Percentiles rank a stretch among this genome's conserved stretches.
Evolutionary conservation across 2,888 invertebrate species (phyloP).

Genomic region (Neoscelio sp.): DNA sequence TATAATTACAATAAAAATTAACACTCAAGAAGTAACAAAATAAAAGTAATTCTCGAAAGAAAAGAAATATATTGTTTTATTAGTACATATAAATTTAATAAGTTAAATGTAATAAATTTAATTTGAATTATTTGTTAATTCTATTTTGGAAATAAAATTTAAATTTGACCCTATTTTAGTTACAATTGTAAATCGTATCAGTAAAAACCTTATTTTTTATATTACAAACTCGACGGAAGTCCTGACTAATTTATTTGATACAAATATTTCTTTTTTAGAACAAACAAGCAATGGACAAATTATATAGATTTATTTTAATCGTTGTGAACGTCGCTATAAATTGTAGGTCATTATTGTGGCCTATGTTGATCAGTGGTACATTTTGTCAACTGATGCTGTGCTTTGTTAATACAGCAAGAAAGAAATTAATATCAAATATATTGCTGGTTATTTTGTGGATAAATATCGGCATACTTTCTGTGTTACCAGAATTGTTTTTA

Average conservation of each 20-base stretch:
- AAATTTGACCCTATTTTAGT: background rate
- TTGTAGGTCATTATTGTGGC: conserved; percentile 72
- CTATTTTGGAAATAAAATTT: no score
- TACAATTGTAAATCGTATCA: conserved; percentile 9
- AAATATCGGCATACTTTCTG: conserved; percentile 72
- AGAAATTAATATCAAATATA: conserved; percentile 70
- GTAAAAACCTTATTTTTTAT: no score
- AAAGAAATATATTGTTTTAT: no score
- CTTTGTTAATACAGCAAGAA: conserved; percentile 65
- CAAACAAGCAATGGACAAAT: conserved; percentile 72
- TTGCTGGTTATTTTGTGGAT: conserved; percentile 77
- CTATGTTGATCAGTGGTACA: conserved; percentile 75
- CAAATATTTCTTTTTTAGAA: no score
- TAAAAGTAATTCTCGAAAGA: no score
- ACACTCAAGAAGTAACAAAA: no score
- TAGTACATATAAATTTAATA: no score
- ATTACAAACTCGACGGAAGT: no score
- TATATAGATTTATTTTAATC: conserved; percentile 74
- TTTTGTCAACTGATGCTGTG: conserved; percentile 75
- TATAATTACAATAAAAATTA: no score
- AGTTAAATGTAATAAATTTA: no score
- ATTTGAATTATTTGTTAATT: no score
- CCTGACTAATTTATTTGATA: conserved; percentile 28
- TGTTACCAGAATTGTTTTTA: conserved; percentile 71
- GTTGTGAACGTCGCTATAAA: conserved; percentile 72